Evolutionary conservation across 1,140 invertebrate species (phyloP), one percentile per base, ranked within the genome.

Genomic region (Zophobas atratus): DNA sequence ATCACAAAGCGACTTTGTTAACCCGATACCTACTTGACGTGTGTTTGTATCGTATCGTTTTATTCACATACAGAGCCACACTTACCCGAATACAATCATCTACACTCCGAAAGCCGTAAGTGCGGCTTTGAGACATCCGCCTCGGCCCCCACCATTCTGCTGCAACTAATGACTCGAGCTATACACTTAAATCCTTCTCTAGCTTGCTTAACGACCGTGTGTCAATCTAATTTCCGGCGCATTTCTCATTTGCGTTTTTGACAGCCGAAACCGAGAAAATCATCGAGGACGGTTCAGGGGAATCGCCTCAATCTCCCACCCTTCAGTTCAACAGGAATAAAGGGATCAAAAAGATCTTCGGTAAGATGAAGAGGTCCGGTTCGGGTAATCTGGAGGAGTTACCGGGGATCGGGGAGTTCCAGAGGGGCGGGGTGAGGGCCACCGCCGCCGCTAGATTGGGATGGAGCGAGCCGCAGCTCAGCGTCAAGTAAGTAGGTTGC

Each of bases 391-490:
- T 94, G 60, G 92, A 94, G 81, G 92, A 93, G 48, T 83, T 91
- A 51, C 87, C 88, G 4, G 84, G 84, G 46, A 88, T 90, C n/a
- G 88, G 88, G 8, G 90, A 92, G 77, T 95, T 96, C 81, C 89
- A 89, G 48, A 87, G 95, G 35, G 92, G 93, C 1, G 93, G 93
- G 3, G 87, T 94, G 4, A 86, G 96, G 51, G 92, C 95, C 0
- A 95, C 95, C 0, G 94, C 94, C 53, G 91, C 92, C 60, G 92
- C 93, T 0, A 88, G 95, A 63, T 89, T 96, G 6, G 93, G 93
- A 41, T 94, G 93, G 92, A 90, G 89, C 57, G 85, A 87, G 75
- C 83, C 84, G 46, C 82, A 82, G 48, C 71, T 84, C 5, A 80
- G 79, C 20, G 70, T 76, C 43, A 81, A 80, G 81, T 82, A 80